A percentile compares a stretch with the other conserved stretches of the same genome.
Evolutionary conservation across 2,797 vertebrate genomes (phyloP).

Genomic region (Pempheris klunzingeri): DNA sequence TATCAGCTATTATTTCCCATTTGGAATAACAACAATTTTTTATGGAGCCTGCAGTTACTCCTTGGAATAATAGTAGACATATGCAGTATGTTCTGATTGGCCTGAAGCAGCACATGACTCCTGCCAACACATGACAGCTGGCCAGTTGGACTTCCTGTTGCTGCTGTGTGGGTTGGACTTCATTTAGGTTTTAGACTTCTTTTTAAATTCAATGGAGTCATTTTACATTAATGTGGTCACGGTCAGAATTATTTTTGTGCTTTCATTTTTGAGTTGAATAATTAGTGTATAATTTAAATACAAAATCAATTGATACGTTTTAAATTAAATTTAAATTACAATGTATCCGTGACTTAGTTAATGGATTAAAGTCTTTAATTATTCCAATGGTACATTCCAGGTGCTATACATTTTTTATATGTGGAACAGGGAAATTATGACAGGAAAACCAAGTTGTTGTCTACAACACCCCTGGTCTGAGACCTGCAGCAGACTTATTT

Average conservation of each 20-base stretch:
- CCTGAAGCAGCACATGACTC: background rate
- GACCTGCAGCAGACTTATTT: background rate
- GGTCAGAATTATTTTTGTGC: background rate
- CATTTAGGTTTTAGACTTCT: background rate
- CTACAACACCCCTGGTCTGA: background rate
- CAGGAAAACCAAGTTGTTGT: background rate
- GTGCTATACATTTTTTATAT: background rate
- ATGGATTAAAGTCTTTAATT: background rate
- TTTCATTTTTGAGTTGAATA: background rate
- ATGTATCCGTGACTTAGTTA: background rate
- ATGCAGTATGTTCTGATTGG: background rate
- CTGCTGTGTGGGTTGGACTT: background rate
- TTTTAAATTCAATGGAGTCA: background rate
- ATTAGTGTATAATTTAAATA: background rate
- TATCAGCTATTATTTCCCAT: background rate
- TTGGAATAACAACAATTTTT: background rate
- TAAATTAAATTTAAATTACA: too few species aligned
- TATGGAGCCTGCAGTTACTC: background rate
- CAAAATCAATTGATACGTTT: background rate
- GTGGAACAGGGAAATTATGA: too few species aligned
- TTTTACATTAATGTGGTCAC: background rate
- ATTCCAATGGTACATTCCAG: background rate
- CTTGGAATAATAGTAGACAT: background rate
- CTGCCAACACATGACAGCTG: background rate
- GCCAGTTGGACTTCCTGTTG: constrained; percentile 19